Evolutionary conservation across 2,113 vertebrate species (phyloP).

Genomic region (Rynchops niger): DNA sequence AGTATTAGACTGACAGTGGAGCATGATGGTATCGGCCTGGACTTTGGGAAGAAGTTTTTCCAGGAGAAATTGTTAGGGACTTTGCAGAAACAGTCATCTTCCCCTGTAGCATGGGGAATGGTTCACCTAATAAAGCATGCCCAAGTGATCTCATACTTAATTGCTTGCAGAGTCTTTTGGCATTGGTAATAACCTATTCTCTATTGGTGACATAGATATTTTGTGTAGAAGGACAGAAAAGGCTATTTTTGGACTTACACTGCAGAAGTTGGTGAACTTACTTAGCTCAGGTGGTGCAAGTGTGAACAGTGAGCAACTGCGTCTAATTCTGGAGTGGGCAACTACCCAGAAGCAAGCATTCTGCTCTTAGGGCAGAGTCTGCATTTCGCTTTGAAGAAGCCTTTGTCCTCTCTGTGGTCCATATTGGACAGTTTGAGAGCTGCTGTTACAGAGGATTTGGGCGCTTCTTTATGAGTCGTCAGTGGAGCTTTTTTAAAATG

Average conservation of each 20-base stretch:
- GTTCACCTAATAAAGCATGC: background rate
- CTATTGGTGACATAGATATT: background rate
- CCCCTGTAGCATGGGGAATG: background rate
- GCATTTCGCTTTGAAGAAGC: background rate
- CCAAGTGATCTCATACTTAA: slow-evolving; percentile 11
- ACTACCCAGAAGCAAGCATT: background rate
- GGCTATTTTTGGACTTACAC: background rate
- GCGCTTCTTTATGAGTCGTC: background rate
- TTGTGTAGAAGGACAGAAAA: background rate
- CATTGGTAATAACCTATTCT: background rate
- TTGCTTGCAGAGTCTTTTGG: background rate
- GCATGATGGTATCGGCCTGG: background rate
- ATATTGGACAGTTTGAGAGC: background rate
- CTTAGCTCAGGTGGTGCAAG: background rate
- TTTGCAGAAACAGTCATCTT: slow-evolving; percentile 10
- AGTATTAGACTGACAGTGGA: background rate
- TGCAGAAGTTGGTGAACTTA: background rate
- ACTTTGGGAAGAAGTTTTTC: background rate
- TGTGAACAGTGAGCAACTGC: background rate
- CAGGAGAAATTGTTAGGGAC: background rate
- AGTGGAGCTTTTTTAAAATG: background rate
- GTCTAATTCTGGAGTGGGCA: background rate
- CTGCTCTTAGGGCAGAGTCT: background rate
- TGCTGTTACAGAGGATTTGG: background rate
- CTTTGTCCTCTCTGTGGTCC: background rate